These are phyloP conservation scores for Epinephelus moara DNA, from an alignment of 2,113 vertebrate species.

Conservation along the genomic window DNA sequence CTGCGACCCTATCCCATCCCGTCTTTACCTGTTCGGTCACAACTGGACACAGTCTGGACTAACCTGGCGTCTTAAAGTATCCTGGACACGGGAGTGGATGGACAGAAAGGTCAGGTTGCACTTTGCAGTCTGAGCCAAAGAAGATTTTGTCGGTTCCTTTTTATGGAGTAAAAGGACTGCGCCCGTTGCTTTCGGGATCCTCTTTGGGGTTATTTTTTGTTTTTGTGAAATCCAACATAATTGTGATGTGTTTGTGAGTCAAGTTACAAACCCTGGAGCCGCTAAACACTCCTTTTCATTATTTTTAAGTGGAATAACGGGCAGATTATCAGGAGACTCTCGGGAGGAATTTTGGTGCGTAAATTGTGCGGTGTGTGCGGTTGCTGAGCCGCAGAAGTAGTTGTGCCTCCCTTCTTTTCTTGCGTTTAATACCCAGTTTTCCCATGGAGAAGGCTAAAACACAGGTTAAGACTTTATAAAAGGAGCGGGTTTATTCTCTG, in stretches of 20 bases:
- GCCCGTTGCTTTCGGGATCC: slow-evolving; percentile 19
- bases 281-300: not conserved
- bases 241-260: slow-evolving; percentile 19
- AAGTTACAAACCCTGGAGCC: slow-evolving; percentile 18
- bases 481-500: slow-evolving; percentile 52
- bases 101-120: slow-evolving; percentile 32
- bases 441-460: slow-evolving; percentile 75
- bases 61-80: slow-evolving; percentile 34
- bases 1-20: slow-evolving; percentile 27
- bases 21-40: slow-evolving; percentile 25
- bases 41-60: slow-evolving; percentile 32
- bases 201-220: not conserved
- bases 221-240: not conserved
- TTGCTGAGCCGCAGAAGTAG: slow-evolving; percentile 57
- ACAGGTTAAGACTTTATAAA: slow-evolving; percentile 52
- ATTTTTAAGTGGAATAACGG: slow-evolving; percentile 58
- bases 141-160: slow-evolving; percentile 16
- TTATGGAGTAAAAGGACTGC: slow-evolving; percentile 58
- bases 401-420: slow-evolving; percentile 41
- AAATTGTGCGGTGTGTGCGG: slow-evolving; percentile 55
- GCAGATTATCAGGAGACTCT: slow-evolving; percentile 34
- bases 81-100: slow-evolving; percentile 32
- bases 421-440: slow-evolving; percentile 11
- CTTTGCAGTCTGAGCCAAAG: slow-evolving; percentile 37
- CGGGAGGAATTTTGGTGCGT: slow-evolving; percentile 69